Evolutionary conservation across 2,797 vertebrate genomes (phyloP), one percentile per base, ranked within the genome.

Genomic region (Gymnothorax reevesii): DNA sequence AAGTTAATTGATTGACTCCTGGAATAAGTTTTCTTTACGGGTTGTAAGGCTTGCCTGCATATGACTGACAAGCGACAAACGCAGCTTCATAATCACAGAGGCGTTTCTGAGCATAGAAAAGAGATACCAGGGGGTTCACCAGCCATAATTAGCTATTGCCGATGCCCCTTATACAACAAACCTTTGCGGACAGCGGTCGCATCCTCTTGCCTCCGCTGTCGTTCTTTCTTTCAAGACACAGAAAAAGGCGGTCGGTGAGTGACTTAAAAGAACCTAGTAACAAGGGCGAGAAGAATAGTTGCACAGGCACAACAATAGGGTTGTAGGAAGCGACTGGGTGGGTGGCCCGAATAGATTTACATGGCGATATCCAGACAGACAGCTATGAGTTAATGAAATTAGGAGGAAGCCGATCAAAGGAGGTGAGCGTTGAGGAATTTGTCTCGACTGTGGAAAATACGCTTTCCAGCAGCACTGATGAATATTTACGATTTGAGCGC

Each of bases 341-440:
- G 92, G 92, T 92, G 92, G 92, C 90, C 92, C 73, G 88, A 90
- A 91, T 91, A 90, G 87, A 90, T 92, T 92, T 91, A 86, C 89
- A 90, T 87, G 86, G 86, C 22, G 89, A 88, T 89, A 88, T 83
- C 69, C 86, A 86, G 86, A 85, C 80, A 69, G 88, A 86, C 87
- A 73, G 89, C 88, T 85, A 69, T n/a, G 57, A 84, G 85, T 64
- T 91, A 88, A 88, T 87, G 86, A 89, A 89, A 90, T 69, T 83
- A 89, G 85, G 59, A 84, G 62, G 60, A 73, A 84, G 75, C 33
- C 59, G 64, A 83, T 86, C 52, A 83, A 87, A 62, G 86, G 86
- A 88, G 71, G n/a, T 85, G 12, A 64, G 73, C 62, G 84, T 33
- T 82, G 42, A 54, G 83, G 86, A 66, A 86, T 86, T 69, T 86